Percentiles rank a stretch among this genome's conserved stretches.
phyloP scores from a whole-genome alignment of 2,797 vertebrate genomes.

The Rhinatrema bivittatum region DNA sequence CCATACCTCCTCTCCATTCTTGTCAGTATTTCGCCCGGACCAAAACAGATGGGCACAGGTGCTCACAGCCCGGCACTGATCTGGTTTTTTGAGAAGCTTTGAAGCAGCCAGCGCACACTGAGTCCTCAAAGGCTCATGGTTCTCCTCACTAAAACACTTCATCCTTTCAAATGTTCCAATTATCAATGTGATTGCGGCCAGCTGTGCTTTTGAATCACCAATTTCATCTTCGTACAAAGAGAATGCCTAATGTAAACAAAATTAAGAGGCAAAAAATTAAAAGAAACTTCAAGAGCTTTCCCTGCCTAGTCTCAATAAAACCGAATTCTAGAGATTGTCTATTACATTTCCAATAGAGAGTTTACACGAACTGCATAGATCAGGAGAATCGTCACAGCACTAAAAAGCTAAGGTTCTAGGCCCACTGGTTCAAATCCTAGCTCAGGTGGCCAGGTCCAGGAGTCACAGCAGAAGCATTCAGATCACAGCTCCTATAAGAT shows the following conservation, averaged over 20 bases:
- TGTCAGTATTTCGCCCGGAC: constrained; percentile 92
- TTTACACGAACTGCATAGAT: too few species aligned
- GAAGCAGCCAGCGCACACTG: constrained; percentile 94
- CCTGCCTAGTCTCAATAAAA: too few species aligned
- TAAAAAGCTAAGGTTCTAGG: too few species aligned
- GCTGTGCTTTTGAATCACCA: constrained; percentile 95
- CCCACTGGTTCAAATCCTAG: too few species aligned
- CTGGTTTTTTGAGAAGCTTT: constrained; percentile 94
- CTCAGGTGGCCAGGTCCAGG: too few species aligned
- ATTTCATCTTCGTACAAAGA: constrained; percentile 97
- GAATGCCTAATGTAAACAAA: constrained; percentile 70
- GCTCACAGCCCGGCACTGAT: constrained; percentile 93
- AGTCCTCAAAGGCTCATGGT: constrained; percentile 91
- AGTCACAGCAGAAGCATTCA: too few species aligned
- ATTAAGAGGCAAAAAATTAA: neutral
- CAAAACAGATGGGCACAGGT: constrained; percentile 96
- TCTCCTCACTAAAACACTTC: constrained; percentile 96
- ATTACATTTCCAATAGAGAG: too few species aligned
- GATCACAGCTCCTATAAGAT: too few species aligned
- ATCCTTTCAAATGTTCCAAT: constrained; percentile 95
- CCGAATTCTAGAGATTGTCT: too few species aligned
- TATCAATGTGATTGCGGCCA: constrained; percentile 94
- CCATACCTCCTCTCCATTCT: constrained; percentile 87
- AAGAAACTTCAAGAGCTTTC: too few species aligned
- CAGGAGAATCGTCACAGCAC: too few species aligned